Base-by-base conservation (phyloP, 1,140 invertebrate genomes). In the Steinernema feltiae region DNA sequence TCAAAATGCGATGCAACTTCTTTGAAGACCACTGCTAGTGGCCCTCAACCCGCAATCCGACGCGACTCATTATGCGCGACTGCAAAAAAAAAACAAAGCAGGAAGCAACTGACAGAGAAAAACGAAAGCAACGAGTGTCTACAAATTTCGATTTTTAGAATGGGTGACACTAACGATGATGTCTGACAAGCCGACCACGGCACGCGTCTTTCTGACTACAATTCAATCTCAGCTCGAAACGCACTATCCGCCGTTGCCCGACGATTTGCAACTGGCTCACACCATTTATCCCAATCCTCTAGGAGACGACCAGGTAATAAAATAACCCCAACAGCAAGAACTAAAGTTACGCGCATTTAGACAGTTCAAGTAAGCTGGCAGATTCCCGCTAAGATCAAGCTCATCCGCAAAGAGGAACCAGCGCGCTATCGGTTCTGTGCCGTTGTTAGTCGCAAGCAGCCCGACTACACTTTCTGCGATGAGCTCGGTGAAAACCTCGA, bases 341-440 rank as follows among this genome's bases (percentile, higher is more conserved):
- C 35, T 7, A 7, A 41, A 7, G 35, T 41, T 41, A 41, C 7
- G 3, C 53, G 2, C 24, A 15, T 63, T 63, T 21, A 63, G 53
- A 63, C 24, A 3, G 53, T 63, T 21, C 53, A 63, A 63, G 53
- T 63, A 3, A 63, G 53, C 53, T 63, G 53, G 53, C 53, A 63
- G 24, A 63, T 63, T 27, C 53, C 53, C 3, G 53, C 53, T 3
- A 63, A 63, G 24, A 63, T 63, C 53, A 63, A 63, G 53, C 41
- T 12, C 7, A 46, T 46, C 41, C 41, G 41, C n/a, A n/a, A 41
- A 41, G 18, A 41, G 41, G 72, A 78, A 24, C 76, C 76, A 35
- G 30, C 30, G 3, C 31, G 78, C 1, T 79, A 79, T 71, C 72
- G 78, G 12, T 69, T 77, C 31, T 79, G 78, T 35, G 72, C 76